Base-by-base conservation (phyloP, 2,888 invertebrate species). In the Drosophila gaucha region DNA sequence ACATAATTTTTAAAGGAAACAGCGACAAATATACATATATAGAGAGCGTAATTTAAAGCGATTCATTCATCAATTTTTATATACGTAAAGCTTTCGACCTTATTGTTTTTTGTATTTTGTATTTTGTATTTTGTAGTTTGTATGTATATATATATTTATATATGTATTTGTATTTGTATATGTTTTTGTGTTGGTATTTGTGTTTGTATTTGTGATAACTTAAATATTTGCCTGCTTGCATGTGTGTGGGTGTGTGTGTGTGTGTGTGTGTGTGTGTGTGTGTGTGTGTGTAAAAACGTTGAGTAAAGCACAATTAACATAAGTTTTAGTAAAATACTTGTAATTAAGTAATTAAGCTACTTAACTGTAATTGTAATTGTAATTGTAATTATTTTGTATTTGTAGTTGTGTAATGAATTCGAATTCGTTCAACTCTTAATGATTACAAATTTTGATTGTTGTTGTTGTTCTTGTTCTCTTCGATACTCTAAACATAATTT, bases 281-380 rank as follows among this genome's bases (percentile, higher is more conserved):
- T 44, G 35, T 44, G 38, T 22, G 49, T 43, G 41, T 47, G 20
- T 33, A 20, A 24, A 26, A 28, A 26, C 44, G 30, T 63, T 68
- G 55, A 65, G 57, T 65, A 72, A 74, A 69, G 75, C 74, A 69
- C 57, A 72, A 56, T 74, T 75, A 64, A 58, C 35, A 64, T 30
- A 38, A 16, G 26, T 46, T 50, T 54, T 39, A 51, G 51, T 51
- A 47, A 16, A 9, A 16, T 18, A 36, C 22, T 44, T 43, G 12
- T 44, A 44, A 33, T 6, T n/a, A 9, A 24, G 12, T 39, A 51
- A 50, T 47, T 57, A 57, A 50, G 47, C 66, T 39, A 59, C 49
- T 52, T 44, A 22, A 55, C 49, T 60, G 36, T 66, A 38, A n/a
- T 31, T 28, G 64, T 59, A 41, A 28, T 60, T 33, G 12, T 74